Conservation (phyloP, 1,140 invertebrate genomes). For the Muscidifurax raptorellus region DNA sequence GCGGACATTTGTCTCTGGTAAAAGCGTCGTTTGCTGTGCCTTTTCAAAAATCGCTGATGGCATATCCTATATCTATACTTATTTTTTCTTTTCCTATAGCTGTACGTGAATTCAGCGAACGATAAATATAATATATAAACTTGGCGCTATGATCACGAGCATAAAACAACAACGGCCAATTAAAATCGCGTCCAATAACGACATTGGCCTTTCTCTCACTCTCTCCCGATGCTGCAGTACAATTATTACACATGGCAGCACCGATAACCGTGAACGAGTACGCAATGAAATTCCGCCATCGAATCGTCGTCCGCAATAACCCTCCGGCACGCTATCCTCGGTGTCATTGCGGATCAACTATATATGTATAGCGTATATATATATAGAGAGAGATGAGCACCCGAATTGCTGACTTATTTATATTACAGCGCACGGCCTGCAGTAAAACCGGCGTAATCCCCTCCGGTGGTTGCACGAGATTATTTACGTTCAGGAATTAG, state of each 20-base stretch:
- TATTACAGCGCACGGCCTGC: neutral
- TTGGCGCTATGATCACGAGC: too few species aligned
- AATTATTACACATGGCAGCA: too few species aligned
- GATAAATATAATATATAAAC: too few species aligned
- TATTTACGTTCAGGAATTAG: neutral
- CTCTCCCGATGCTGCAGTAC: too few species aligned
- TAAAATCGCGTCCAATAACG: neutral
- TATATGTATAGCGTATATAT: neutral
- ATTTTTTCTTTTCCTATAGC: too few species aligned
- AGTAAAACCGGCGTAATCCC: too few species aligned
- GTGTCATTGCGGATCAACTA: neutral
- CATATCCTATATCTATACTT: too few species aligned
- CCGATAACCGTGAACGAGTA: neutral
- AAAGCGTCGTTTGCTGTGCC: too few species aligned
- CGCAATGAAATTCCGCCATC: neutral
- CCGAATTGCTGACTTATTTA: neutral
- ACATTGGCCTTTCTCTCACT: neutral
- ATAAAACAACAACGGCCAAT: neutral
- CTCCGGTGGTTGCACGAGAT: neutral
- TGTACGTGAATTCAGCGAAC: too few species aligned
- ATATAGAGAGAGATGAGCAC: neutral
- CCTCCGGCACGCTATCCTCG: neutral
- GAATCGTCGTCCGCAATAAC: neutral
- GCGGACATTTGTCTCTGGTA: too few species aligned
- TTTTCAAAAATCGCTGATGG: too few species aligned